Conservation (phyloP, 53 echinoderm and acorn worm genomes). For the Crossaster papposus region DNA sequence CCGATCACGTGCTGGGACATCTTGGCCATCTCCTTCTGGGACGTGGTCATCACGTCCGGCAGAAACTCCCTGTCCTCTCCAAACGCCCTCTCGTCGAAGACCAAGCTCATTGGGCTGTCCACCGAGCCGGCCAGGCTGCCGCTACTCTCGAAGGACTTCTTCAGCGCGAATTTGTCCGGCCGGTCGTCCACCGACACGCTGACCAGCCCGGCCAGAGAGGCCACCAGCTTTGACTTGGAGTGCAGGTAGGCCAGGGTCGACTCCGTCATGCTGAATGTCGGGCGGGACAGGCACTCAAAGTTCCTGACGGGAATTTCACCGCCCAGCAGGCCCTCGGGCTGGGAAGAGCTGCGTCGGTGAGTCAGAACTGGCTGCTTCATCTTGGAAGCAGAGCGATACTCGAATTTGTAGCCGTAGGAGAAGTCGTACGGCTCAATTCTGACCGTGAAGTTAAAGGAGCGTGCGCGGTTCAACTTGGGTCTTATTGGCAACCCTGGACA, state of each 20-base stretch:
- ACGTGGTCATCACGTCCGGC: background rate
- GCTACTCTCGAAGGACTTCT: constrained; percentile 69
- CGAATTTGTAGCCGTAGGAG: constrained; percentile 72
- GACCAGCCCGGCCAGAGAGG: constrained; percentile 76
- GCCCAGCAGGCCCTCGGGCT: constrained; percentile 28
- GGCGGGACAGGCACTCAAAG: constrained; percentile 34
- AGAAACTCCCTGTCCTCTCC: constrained; percentile 67
- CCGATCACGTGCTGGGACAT: constrained; percentile 62
- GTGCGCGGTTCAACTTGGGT: constrained; percentile 46
- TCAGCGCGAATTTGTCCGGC: constrained; percentile 52
- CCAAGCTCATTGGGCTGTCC: constrained; percentile 67
- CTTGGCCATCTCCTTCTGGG: constrained; percentile 44
- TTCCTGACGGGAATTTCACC: background rate
- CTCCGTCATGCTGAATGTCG: constrained; percentile 87
- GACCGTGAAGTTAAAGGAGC: constrained; percentile 81
- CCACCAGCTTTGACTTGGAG: constrained; percentile 84
- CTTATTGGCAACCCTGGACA: background rate
- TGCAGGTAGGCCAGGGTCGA: constrained; percentile 85
- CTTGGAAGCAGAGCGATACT: constrained; percentile 24
- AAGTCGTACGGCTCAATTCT: constrained; percentile 67
- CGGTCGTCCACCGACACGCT: constrained; percentile 70
- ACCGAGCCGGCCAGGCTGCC: constrained; percentile 30
- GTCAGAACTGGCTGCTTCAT: constrained; percentile 61
- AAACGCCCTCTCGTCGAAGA: constrained; percentile 74
- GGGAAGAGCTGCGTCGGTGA: constrained; percentile 37